phyloP scores from a whole-genome alignment of 1,140 invertebrate species.

The Hyles vespertilio region DNA sequence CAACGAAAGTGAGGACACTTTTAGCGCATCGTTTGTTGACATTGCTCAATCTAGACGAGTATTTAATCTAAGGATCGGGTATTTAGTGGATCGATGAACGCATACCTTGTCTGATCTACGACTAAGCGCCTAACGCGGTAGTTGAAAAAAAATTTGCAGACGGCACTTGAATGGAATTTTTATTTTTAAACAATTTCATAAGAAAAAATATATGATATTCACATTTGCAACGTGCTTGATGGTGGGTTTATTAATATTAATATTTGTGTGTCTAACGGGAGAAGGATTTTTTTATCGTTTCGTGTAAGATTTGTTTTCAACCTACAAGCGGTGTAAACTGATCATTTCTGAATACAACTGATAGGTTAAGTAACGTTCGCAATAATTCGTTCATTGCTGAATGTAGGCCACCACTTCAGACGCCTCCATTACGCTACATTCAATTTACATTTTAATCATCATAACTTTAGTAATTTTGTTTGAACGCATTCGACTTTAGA shows the following conservation, averaged over 20 bases:
- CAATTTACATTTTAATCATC: slow-evolving; percentile 8
- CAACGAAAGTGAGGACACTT: too few species aligned
- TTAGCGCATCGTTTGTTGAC: too few species aligned
- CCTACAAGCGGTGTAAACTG: too few species aligned
- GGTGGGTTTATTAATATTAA: too few species aligned
- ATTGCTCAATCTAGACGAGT: too few species aligned
- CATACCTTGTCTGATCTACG: slow-evolving; percentile 25
- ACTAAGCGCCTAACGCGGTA: slow-evolving; percentile 8
- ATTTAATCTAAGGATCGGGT: too few species aligned
- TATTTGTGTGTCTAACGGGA: too few species aligned
- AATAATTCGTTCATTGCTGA: slow-evolving; percentile 41
- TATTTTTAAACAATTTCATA: slow-evolving; percentile 11
- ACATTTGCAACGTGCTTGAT: too few species aligned
- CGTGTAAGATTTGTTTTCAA: too few species aligned
- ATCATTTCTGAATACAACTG: too few species aligned
- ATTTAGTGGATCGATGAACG: slow-evolving; percentile 54
- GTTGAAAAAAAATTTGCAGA: slow-evolving; percentile 8
- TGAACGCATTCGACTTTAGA: too few species aligned
- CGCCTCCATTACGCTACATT: slow-evolving; percentile 24
- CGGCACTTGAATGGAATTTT: slow-evolving; percentile 5
- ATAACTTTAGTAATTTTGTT: slow-evolving; percentile 9
- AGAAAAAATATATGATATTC: neutral
- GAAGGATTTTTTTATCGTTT: too few species aligned
- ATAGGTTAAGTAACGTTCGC: slow-evolving; percentile 21
- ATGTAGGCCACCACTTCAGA: slow-evolving; percentile 54